phyloP scores from a whole-genome alignment of 1,140 invertebrate genomes.

The Zaprionus kolodkinae region DNA sequence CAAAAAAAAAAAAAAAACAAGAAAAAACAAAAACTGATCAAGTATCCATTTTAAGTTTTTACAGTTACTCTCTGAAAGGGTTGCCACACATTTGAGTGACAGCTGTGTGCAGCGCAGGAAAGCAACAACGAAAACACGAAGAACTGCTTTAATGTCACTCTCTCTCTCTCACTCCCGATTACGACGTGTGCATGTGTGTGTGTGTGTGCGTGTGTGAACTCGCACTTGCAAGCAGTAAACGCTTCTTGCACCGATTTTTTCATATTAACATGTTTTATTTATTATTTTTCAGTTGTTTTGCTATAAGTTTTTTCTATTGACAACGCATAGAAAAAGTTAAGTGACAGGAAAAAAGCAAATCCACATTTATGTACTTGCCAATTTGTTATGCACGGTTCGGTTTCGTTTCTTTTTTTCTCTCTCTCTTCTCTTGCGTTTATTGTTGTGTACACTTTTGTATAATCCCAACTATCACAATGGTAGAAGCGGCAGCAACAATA shows the following conservation, averaged over 20 bases:
- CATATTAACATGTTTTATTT: not conserved
- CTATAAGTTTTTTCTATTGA: not conserved
- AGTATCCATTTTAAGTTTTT: conserved; percentile 1
- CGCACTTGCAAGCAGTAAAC: too few relatives aligned
- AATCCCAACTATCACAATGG: conserved; percentile 36
- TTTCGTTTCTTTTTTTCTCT: not conserved
- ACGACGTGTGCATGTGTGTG: not conserved
- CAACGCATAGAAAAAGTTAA: not conserved
- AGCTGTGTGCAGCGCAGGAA: not conserved
- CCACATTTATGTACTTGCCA: conserved; percentile 17
- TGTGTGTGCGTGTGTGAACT: not conserved
- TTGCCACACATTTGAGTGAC: conserved; percentile 4
- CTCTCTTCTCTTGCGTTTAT: not conserved
- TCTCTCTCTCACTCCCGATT: not conserved
- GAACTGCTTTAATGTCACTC: not conserved
- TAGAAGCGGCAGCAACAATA: conserved; percentile 34
- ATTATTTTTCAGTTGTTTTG: conserved; percentile 1
- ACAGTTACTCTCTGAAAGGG: not conserved
- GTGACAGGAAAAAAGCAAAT: not conserved
- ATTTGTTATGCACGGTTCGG: conserved; percentile 2
- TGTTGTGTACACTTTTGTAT: conserved; percentile 41
- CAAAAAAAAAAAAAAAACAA: not conserved
- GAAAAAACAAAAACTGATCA: not conserved
- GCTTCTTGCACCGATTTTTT: not conserved
- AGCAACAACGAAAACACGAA: not conserved